Percentiles rank a stretch among this genome's conserved stretches.
These are phyloP conservation scores for Damaliscus lunatus DNA, from an alignment of 2,113 vertebrate genomes.

Conservation along the genomic window DNA sequence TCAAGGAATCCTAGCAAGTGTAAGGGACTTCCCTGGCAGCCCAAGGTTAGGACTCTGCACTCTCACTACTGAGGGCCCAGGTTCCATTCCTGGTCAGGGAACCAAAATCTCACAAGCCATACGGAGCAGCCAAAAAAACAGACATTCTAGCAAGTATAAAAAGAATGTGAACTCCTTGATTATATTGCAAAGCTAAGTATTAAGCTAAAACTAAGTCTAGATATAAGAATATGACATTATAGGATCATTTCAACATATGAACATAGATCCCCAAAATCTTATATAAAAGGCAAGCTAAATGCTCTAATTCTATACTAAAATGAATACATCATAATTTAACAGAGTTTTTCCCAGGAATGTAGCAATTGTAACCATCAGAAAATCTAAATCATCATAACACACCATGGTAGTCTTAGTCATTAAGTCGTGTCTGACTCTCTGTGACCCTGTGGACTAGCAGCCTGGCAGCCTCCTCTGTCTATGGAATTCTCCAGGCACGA, in stretches of 20 bases:
- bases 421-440: background rate
- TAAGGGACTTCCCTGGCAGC: background rate
- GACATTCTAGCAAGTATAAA: background rate
- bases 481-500: background rate
- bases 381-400: background rate
- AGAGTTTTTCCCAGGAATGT: background rate
- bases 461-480: background rate
- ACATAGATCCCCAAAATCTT: background rate
- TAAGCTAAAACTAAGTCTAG: background rate
- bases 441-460: background rate
- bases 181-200: background rate
- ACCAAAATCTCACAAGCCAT: background rate
- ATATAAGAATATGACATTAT: background rate
- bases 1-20: background rate
- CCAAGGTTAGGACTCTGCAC: background rate
- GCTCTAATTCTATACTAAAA: background rate
- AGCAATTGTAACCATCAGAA: background rate
- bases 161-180: background rate
- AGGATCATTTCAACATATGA: background rate
- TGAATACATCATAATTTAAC: background rate
- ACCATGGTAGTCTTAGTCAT: background rate
- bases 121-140: background rate
- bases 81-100: background rate
- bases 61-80: background rate
- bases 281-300: background rate